Conservation (phyloP, 2,797 vertebrate species). For the Crocidura indochinensis region DNA sequence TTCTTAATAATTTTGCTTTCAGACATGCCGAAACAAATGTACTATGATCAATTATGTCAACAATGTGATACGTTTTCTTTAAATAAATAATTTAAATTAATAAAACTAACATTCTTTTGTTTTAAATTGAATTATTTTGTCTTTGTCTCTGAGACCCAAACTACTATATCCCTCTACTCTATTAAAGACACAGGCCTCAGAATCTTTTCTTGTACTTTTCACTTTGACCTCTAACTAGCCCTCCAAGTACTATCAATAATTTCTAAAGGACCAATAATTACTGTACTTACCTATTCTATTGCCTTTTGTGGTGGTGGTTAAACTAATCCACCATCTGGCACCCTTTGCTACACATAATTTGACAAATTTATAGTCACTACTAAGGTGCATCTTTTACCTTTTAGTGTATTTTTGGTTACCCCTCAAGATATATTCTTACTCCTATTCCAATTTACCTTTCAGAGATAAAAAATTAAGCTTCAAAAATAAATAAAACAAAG, state of each 20-base stretch:
- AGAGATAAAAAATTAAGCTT: neutral
- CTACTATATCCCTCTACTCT: neutral
- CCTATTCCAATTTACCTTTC: neutral
- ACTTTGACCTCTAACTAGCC: neutral
- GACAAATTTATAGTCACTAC: neutral
- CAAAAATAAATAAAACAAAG: slow-evolving; percentile 20
- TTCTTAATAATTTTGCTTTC: no score
- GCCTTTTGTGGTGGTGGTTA: neutral
- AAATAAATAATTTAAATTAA: no score
- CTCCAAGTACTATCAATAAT: neutral
- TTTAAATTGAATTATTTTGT: neutral
- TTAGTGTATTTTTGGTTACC: neutral
- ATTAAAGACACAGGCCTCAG: neutral
- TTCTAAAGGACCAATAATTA: neutral
- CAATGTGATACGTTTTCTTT: no score
- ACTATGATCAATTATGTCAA: no score
- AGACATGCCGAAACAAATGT: no score
- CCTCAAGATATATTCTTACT: neutral
- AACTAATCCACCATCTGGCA: neutral
- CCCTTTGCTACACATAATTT: neutral
- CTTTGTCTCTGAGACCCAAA: neutral
- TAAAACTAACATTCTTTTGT: neutral
- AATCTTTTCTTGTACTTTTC: neutral
- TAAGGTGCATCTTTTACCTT: neutral
- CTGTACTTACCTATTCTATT: neutral